phyloP scores from a whole-genome alignment of 2,113 vertebrate species.

The Rhizomys pruinosus region DNA sequence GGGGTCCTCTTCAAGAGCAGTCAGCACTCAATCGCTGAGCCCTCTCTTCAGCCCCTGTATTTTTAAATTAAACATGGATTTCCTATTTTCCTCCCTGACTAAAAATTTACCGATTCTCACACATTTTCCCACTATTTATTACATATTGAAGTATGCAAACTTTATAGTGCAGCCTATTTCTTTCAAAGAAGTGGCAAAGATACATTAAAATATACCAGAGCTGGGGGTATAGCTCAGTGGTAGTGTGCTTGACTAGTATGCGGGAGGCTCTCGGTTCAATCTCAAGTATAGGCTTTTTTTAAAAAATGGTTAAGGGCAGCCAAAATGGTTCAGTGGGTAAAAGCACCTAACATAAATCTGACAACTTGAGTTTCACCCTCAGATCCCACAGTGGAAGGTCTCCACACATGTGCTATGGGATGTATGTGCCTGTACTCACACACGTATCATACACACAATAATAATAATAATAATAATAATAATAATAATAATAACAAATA shows the following conservation, averaged over 20 bases:
- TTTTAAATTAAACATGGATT: slow-evolving; percentile 37
- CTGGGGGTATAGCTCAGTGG: background rate
- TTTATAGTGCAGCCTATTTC: background rate
- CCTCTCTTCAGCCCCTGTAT: too few relatives aligned
- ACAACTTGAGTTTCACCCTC: background rate
- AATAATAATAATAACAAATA: too few relatives aligned
- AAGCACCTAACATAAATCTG: background rate
- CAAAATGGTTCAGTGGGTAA: background rate
- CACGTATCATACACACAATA: background rate
- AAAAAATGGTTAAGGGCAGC: background rate
- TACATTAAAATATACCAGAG: background rate
- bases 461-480: too few relatives aligned
- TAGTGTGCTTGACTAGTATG: background rate
- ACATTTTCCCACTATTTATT: background rate
- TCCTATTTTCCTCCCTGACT: slow-evolving; percentile 12
- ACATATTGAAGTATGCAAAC: slow-evolving; percentile 22
- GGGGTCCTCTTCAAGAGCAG: too few relatives aligned
- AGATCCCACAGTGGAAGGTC: background rate
- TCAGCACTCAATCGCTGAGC: too few relatives aligned
- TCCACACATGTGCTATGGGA: background rate
- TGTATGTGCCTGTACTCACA: background rate
- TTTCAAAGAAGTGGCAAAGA: slow-evolving; percentile 22
- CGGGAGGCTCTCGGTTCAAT: background rate
- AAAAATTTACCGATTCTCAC: background rate
- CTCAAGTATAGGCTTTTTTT: background rate